Evolutionary conservation across 2,888 invertebrate species (phyloP), one percentile per base, ranked within the genome.

Genomic region (Habrosyne pyritoides): DNA sequence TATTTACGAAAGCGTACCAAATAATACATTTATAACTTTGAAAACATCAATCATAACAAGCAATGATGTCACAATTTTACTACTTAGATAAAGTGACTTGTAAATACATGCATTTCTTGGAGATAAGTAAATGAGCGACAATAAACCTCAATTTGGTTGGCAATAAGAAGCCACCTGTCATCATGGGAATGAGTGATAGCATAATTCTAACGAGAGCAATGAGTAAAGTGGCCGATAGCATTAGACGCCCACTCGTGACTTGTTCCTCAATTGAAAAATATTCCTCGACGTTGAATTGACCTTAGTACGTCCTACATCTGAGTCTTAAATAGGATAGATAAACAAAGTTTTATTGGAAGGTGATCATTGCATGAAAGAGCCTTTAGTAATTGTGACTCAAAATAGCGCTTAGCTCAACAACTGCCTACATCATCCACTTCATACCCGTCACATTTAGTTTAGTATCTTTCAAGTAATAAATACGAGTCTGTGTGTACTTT

Each of bases 201-300:
- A 80, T 64, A 69, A 69, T 55, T 60, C 60, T 79, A 81, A 83
- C 77, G 63, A 79, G 75, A 80, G 69, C 67, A 85, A 87, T 79
- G 73, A 84, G 80, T 77, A 81, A 85, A 88, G 76, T 83, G 77
- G 66, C 70, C 65, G 64, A 63, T 57, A 59, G 71, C 60, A 67
- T 79, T 78, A 75, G 65, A 69, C 87, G 85, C 89, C 89, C 88
- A 90, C 89, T 71, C 76, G 69, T 71, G 59, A 61, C 63, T 69
- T 68, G 69, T 69, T 76, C 70, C 71, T 85, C 84, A 91, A 91
- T 91, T 90, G 89, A 84, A 84, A 81, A 81, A 83, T 83, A 72
- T 79, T 81, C 74, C 73, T 77, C 72, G 65, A 68, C 75, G 74
- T 69, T 74, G 75, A 83, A 80, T 83, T 88, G 89, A 87, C 89